Conservation (phyloP, 2,888 invertebrate species). For the Limnephilus auricula region DNA sequence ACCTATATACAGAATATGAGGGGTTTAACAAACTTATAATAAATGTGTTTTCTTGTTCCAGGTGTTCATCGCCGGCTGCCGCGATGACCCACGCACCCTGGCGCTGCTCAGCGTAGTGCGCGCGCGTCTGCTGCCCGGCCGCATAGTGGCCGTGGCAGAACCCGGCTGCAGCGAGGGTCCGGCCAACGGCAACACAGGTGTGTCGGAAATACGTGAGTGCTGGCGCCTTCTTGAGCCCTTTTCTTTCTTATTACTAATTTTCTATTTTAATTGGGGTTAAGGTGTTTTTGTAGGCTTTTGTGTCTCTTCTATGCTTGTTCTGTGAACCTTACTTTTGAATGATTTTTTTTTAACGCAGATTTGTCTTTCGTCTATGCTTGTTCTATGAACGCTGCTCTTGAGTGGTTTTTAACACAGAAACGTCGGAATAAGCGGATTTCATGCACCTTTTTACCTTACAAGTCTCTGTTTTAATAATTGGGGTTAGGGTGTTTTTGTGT, state of each 20-base stretch:
- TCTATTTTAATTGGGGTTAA: neutral
- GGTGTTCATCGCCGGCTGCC: constrained; percentile 83
- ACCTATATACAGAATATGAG: too few relatives aligned
- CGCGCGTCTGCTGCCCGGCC: constrained; percentile 81
- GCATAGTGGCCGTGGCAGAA: constrained; percentile 83
- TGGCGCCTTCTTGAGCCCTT: neutral
- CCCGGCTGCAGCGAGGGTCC: constrained; percentile 68
- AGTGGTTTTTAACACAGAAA: too few relatives aligned
- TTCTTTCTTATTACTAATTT: neutral
- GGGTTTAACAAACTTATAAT: too few relatives aligned
- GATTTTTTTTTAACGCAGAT: too few relatives aligned
- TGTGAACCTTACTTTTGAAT: neutral
- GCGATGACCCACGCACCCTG: constrained; percentile 81
- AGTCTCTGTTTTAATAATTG: too few relatives aligned
- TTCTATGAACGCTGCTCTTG: too few relatives aligned
- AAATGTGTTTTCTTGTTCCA: constrained; percentile 68
- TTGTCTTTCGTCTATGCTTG: too few relatives aligned
- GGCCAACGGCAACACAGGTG: constrained; percentile 73
- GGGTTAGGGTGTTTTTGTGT: constrained; percentile 27
- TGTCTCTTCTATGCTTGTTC: neutral
- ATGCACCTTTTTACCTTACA: too few relatives aligned
- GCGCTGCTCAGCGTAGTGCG: constrained; percentile 83
- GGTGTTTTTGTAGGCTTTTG: constrained; percentile 38
- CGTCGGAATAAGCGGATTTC: too few relatives aligned
- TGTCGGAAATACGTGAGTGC: constrained; percentile 75